Conservation (phyloP, 2,888 invertebrate genomes). For the Bedellia somnulentella region DNA sequence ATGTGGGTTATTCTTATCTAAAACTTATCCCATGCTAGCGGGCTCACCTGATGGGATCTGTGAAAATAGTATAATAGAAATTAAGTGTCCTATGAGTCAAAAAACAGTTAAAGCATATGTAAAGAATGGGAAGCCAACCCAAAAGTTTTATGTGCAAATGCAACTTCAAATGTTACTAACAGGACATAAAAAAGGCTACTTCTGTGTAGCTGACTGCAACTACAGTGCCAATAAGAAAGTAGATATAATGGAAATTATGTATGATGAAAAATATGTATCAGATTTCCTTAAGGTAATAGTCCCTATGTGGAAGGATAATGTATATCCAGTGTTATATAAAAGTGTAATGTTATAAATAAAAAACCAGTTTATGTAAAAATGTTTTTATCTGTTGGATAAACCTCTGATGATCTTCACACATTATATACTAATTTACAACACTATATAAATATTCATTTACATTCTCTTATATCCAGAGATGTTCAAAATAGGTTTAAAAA, state of each 20-base stretch:
- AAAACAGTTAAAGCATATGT: constrained; percentile 12
- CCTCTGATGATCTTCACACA: no score
- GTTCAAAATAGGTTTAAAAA: no score
- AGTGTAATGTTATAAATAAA: constrained; percentile 7
- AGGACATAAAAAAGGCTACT: constrained; percentile 8
- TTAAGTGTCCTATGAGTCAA: constrained; percentile 11
- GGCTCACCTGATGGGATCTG: constrained; percentile 15
- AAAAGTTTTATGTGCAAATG: constrained; percentile 12
- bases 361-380: no score
- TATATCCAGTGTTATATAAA: constrained; percentile 9
- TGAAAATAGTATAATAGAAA: constrained; percentile 11
- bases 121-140: constrained; percentile 9
- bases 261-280: constrained; percentile 7
- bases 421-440: no score
- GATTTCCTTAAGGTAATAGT: constrained; percentile 2
- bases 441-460: no score
- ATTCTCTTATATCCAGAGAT: no score
- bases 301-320: constrained; percentile 9
- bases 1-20: constrained; percentile 12
- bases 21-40: constrained; percentile 13
- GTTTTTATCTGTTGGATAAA: no score
- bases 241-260: constrained; percentile 7
- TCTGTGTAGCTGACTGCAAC: constrained; percentile 11
- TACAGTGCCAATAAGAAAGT: constrained; percentile 9
- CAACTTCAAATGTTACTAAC: constrained; percentile 13